phyloP scores from a whole-genome alignment of 2,797 vertebrate species.

The Gymnopithys bicolor region DNA sequence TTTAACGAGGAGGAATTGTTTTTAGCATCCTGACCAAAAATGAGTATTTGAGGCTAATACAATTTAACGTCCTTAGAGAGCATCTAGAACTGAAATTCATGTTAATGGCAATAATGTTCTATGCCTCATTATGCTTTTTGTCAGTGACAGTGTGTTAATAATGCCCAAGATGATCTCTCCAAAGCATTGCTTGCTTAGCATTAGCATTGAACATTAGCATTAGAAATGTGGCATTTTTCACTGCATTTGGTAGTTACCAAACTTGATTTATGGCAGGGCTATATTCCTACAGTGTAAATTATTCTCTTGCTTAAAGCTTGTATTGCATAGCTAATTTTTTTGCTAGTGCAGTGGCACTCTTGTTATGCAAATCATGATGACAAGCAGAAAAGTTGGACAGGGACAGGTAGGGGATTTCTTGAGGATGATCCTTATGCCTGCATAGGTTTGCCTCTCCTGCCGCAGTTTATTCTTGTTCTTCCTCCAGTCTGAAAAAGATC shows the following conservation, averaged over 20 bases:
- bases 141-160: slow-evolving; percentile 21
- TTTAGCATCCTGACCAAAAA: not conserved
- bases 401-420: not conserved
- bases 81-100: slow-evolving; percentile 30
- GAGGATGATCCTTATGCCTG: not conserved
- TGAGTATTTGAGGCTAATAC: slow-evolving; percentile 23
- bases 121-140: slow-evolving; percentile 33
- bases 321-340: slow-evolving; percentile 35
- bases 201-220: not conserved
- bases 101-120: slow-evolving; percentile 51
- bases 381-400: not conserved
- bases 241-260: slow-evolving; percentile 51
- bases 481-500: not conserved
- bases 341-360: not conserved
- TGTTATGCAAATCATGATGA: not conserved
- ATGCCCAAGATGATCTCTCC: slow-evolving; percentile 1
- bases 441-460: not conserved
- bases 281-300: slow-evolving; percentile 27
- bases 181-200: not conserved
- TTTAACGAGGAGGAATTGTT: not conserved
- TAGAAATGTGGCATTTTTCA: slow-evolving; percentile 44
- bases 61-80: slow-evolving; percentile 45
- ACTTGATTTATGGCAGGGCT: slow-evolving; percentile 24
- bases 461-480: not conserved
- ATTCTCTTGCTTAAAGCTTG: slow-evolving; percentile 27